phyloP scores from a whole-genome alignment of 2,888 invertebrate genomes.

The Andrena chrysosceles region DNA sequence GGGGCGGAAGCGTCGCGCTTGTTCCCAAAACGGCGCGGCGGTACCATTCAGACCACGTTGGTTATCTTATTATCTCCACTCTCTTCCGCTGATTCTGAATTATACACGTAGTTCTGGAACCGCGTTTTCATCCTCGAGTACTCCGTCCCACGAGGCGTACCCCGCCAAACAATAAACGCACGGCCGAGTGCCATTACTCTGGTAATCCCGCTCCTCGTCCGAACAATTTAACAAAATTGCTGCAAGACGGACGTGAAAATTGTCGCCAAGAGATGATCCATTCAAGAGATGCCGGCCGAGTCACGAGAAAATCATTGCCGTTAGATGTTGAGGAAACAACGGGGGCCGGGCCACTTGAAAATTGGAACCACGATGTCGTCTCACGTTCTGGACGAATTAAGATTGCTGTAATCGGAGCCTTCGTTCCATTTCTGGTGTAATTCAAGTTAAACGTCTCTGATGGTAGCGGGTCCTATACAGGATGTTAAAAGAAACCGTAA shows the following conservation, averaged over 20 bases:
- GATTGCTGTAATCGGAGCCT: conserved; percentile 1
- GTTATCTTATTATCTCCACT: conserved; percentile 68
- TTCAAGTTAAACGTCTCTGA: conserved; percentile 19
- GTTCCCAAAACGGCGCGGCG: conserved; percentile 55
- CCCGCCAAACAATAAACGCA: conserved; percentile 51
- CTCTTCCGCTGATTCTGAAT: conserved; percentile 63
- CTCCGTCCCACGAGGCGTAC: conserved; percentile 60
- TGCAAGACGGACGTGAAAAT: conserved; percentile 30
- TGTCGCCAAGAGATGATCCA: conserved; percentile 28
- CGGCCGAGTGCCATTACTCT: conserved; percentile 40
- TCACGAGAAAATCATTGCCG: not conserved
- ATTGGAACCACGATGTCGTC: not conserved
- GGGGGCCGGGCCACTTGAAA: not conserved
- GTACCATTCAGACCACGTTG: conserved; percentile 67
- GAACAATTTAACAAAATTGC: conserved; percentile 47
- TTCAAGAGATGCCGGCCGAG: not conserved
- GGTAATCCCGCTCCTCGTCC: conserved; percentile 22
- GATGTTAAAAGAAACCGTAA: too few species aligned
- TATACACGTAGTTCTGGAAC: conserved; percentile 64
- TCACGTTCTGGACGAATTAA: not conserved
- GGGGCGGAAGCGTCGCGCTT: conserved; percentile 47
- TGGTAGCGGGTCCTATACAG: too few species aligned
- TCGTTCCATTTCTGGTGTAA: not conserved
- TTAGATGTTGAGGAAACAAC: not conserved
- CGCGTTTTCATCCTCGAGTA: conserved; percentile 67